Evolutionary conservation across 1,140 invertebrate species (phyloP), one percentile per base, ranked within the genome.

Genomic region (Doryteuthis pealeii): DNA sequence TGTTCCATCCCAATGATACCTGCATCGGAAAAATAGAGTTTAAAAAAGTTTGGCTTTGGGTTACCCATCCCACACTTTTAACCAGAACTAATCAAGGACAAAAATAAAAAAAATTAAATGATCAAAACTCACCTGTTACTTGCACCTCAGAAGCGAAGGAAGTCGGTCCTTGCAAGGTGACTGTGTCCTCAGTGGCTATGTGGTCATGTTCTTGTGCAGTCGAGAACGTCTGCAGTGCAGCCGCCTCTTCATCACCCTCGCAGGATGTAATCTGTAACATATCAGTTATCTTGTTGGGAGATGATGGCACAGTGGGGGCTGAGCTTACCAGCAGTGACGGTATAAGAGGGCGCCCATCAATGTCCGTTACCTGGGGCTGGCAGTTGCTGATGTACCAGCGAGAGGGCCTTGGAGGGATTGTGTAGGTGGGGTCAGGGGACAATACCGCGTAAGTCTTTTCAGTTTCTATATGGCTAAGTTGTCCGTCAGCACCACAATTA

Each of bases 321-420:
- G 54, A 15, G 18, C 10, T 62, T 6, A 62, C 54, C 26, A 62
- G 26, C 54, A 62, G 26, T 0, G 54, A 62, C 5, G 54, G 54
- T 28, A 62, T 22, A n/a, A 62, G 10, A 62, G 54, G 10, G 26
- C 54, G 54, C 10, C 54, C 54, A 6, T 62, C 54, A 62, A 62
- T 62, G 54, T 62, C 54, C 18, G 54, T n/a, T 22, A 28, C 26
- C 18, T 62, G 54, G 5, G 54, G 54, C 54, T 62, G 54, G 54
- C 54, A 62, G 54, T 62, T 62, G 54, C 54, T 62, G 54, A 62
- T 62, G 26, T 62, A 62, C 54, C 54, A 62, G 54, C 54, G 54
- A 22, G 54, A 62, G 26, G 54, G 54, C 54, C 54, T 22, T 62
- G 54, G 54, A 62, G 54, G 54, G 54, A 62, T 28, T 15, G 54